Evolutionary conservation across 1,140 invertebrate species (phyloP).

Genomic region (Hylaeus anthracinus): DNA sequence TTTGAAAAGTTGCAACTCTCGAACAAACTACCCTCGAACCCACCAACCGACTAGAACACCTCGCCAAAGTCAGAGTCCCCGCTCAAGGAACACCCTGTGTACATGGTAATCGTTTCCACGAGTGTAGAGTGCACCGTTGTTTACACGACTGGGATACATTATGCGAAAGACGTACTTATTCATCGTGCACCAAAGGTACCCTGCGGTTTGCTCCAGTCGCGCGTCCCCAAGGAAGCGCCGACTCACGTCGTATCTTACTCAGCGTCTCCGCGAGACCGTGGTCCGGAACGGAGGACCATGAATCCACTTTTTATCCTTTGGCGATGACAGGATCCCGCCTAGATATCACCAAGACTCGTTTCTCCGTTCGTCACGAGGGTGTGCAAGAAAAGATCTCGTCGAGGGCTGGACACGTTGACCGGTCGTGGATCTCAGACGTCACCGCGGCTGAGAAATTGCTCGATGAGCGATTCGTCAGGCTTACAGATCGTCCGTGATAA

Average conservation of each 20-base stretch:
- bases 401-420: background rate
- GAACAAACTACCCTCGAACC: too few relatives aligned
- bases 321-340: background rate
- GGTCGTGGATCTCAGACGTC: background rate
- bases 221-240: background rate
- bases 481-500: background rate
- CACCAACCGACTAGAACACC: too few relatives aligned
- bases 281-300: background rate
- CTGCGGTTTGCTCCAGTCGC: background rate
- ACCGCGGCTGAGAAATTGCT: background rate
- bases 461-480: background rate
- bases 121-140: background rate
- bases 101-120: background rate
- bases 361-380: background rate
- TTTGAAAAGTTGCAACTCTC: too few relatives aligned
- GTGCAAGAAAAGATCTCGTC: background rate
- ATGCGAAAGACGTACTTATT: slow-evolving; percentile 6
- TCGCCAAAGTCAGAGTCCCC: too few relatives aligned
- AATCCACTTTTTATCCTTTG: background rate
- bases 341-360: background rate
- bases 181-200: background rate
- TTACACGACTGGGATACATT: slow-evolving; percentile 1
- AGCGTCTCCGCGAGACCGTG: background rate
- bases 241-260: background rate
- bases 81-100: too few relatives aligned